These are phyloP conservation scores for Tupiocoris notatus DNA, from an alignment of 2,888 invertebrate genomes.

Conservation along the genomic window DNA sequence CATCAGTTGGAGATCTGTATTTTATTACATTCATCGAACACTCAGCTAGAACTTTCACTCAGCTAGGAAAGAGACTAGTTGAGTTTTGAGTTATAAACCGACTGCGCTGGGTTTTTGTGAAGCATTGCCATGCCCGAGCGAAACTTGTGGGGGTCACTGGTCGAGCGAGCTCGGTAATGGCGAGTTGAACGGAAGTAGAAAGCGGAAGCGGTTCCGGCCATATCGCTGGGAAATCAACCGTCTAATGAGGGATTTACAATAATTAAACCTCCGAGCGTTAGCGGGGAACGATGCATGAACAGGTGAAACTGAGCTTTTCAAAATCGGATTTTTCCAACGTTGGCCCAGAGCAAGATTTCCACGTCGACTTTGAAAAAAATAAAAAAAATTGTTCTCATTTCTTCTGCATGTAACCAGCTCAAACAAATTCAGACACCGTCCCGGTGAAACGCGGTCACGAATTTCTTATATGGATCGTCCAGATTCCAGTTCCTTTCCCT, in stretches of 20 bases:
- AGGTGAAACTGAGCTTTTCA: no score
- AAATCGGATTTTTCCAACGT: no score
- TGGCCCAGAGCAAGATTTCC: no score
- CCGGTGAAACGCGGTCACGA: no score
- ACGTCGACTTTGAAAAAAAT: no score
- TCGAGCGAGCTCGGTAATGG: conserved; percentile 35
- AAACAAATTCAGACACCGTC: neutral
- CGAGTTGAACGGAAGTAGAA: conserved; percentile 42
- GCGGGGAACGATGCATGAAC: no score
- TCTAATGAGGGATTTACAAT: conserved; percentile 43
- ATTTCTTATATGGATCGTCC: no score
- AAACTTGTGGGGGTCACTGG: neutral
- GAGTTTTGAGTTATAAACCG: neutral
- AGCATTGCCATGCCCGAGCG: neutral
- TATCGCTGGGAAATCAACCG: conserved; percentile 47
- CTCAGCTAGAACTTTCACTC: no score
- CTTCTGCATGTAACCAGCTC: neutral
- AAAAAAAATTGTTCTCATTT: neutral
- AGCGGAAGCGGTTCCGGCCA: conserved; percentile 42
- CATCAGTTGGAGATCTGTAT: no score
- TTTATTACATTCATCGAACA: no score
- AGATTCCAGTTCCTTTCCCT: no score
- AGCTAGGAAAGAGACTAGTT: no score
- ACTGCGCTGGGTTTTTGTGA: neutral
- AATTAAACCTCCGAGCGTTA: conserved; percentile 21